Base-by-base conservation (phyloP, 2,888 invertebrate species). In the Cryptophagus acutangulus region DNA sequence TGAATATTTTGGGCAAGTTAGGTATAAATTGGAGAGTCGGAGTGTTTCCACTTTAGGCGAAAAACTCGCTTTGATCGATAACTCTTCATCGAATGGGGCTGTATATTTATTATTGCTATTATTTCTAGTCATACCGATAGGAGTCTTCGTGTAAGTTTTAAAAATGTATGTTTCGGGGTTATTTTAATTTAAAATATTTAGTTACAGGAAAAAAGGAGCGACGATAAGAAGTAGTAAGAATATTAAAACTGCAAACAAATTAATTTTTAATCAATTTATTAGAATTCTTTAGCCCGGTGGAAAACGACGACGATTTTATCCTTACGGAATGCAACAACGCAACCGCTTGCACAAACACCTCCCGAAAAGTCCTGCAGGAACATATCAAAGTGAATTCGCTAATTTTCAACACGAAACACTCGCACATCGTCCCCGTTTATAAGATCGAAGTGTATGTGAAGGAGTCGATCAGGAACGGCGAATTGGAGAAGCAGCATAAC, bases 391-490 rank as follows among this genome's bases (percentile, higher is more conserved):
- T 20, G 6, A 20, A 20, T 5, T 5, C 9, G 26, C 10, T 12
- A 4, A 3, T 26, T 6, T 26, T 26, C 26, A n/a, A 3, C 12
- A 26, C 26, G 9, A n/a, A 26, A 4, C 26, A 48, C 33, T 46
- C 50, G 3, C 52, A 52, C 29, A 51, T 54, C 3, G 46, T 69
- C 1, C 63, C 61, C 41, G 56, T 70, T 2, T 53, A 51, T 24
- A 62, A 70, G 20, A 67, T 71, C 35, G 66, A 67, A 42, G 52
- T 59, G 17, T 71, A 71, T 43, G 67, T 72, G 1, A 68, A 59
- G 43, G 41, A 51, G 5, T 57, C 65, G 1, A 57, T 69, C 18
- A 48, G 57, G 17, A 61, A 53, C 46, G 65, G 64, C 3, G 54
- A 61, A 33, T 45, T 70, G 4, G 51, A 61, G 25, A 55, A 48